A percentile compares a stretch with the other conserved stretches of the same genome.
Conservation (phyloP, 2,113 vertebrate genomes). For the Ammospiza caudacuta region DNA sequence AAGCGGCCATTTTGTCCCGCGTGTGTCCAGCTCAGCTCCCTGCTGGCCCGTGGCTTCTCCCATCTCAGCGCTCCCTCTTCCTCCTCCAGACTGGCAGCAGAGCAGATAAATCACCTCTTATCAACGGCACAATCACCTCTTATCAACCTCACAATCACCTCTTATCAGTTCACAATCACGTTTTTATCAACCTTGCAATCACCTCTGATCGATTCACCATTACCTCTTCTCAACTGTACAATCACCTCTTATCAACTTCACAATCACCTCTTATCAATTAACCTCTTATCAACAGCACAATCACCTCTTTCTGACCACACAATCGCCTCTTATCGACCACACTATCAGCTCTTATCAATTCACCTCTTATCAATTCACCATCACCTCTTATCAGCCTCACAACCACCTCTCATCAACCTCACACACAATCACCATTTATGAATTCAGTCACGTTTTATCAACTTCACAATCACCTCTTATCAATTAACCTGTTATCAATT, state of each 20-base stretch:
- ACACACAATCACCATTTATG: no score
- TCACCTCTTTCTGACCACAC: no score
- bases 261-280: background rate
- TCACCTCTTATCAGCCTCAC: no score
- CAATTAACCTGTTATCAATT: no score
- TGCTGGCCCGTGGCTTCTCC: background rate
- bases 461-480: no score
- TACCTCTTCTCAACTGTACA: background rate
- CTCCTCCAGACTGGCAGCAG: background rate
- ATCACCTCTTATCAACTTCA: background rate
- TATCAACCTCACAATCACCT: no score
- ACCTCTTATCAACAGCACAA: no score
- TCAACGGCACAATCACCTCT: background rate
- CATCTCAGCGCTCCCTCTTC: background rate
- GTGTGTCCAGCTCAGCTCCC: no score
- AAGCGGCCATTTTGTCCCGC: accelerated
- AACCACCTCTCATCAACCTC: background rate
- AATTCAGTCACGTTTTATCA: background rate
- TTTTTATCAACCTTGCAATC: no score
- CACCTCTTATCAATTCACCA: no score
- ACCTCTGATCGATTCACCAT: background rate
- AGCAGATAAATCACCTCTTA: background rate
- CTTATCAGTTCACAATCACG: background rate
- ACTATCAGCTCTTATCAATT: no score
- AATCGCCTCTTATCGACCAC: no score